phyloP scores from a whole-genome alignment of 1,140 invertebrate genomes.

The Eumaeus atala region DNA sequence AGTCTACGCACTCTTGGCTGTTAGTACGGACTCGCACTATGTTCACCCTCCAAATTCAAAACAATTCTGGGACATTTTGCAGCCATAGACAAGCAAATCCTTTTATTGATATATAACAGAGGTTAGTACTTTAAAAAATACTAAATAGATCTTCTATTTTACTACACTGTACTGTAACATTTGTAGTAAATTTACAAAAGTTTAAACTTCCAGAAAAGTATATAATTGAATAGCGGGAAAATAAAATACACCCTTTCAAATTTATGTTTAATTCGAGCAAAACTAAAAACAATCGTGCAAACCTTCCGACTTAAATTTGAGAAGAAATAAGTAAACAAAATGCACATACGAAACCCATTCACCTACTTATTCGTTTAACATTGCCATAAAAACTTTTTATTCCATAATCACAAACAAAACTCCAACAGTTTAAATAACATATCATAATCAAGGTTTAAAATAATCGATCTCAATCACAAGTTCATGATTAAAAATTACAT shows the following conservation, averaged over 20 bases:
- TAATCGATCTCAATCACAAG: constrained; percentile 54
- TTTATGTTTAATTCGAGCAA: constrained; percentile 52
- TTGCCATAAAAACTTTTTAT: constrained; percentile 19
- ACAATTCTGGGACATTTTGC: too few relatives aligned
- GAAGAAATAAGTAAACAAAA: constrained; percentile 28
- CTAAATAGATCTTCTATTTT: too few relatives aligned
- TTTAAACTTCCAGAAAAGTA: too few relatives aligned
- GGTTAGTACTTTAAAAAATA: too few relatives aligned
- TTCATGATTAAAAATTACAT: constrained; percentile 64
- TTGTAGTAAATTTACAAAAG: too few relatives aligned
- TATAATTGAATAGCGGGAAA: neutral
- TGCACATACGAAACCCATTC: constrained; percentile 34
- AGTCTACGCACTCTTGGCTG: too few relatives aligned
- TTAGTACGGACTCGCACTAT: too few relatives aligned
- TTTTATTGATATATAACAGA: too few relatives aligned
- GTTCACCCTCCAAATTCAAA: too few relatives aligned
- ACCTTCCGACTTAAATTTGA: constrained; percentile 36
- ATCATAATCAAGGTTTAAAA: constrained; percentile 65
- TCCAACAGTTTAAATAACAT: constrained; percentile 30
- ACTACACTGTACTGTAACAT: too few relatives aligned
- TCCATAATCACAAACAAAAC: constrained; percentile 44
- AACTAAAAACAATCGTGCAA: constrained; percentile 52
- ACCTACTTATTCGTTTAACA: constrained; percentile 11
- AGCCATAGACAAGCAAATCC: too few relatives aligned
- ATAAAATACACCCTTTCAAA: constrained; percentile 20